Conservation (phyloP, 2,113 vertebrate species). For the Carollia perspicillata region DNA sequence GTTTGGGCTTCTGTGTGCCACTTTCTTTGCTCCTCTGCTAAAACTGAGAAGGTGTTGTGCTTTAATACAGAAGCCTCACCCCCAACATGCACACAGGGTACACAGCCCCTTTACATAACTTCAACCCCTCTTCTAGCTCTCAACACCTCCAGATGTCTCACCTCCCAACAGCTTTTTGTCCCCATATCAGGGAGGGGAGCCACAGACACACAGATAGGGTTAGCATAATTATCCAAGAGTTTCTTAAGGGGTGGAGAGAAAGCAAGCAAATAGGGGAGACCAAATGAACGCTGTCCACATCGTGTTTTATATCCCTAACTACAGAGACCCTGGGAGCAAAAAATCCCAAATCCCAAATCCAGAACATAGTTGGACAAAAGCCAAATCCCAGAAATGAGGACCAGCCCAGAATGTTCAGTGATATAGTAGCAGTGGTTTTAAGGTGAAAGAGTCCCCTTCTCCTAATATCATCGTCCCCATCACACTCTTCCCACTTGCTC, state of each 20-base stretch:
- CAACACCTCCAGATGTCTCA: neutral
- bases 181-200: neutral
- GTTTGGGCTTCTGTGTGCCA: neutral
- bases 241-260: neutral
- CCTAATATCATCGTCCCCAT: neutral
- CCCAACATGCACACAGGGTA: neutral
- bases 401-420: neutral
- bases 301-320: neutral
- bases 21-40: neutral
- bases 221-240: neutral
- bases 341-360: conserved; percentile 9
- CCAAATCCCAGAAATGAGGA: neutral
- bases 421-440: neutral
- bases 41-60: neutral
- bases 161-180: neutral
- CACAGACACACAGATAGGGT: neutral
- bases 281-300: neutral
- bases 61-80: neutral
- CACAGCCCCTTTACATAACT: neutral
- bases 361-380: neutral
- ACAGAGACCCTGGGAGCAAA: neutral
- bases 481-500: neutral
- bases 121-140: neutral
- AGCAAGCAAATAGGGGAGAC: neutral
- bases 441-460: neutral